A percentile compares a stretch with the other conserved stretches of the same genome.
Evolutionary conservation across 2,888 invertebrate species (phyloP).

Genomic region (Netelia melanura): DNA sequence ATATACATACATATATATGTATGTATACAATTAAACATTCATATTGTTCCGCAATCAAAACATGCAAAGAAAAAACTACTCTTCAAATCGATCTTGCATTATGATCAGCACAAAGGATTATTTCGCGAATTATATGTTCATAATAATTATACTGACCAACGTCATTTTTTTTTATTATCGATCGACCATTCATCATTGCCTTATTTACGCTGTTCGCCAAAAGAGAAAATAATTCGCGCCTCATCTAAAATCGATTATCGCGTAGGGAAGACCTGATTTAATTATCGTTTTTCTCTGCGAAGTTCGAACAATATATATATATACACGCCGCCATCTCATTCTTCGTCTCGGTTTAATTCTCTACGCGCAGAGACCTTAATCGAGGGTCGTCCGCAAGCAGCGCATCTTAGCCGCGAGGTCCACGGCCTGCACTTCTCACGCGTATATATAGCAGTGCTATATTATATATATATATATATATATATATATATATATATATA

Average conservation of each 20-base stretch:
- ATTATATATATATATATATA: conserved; percentile 4
- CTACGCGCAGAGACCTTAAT: conserved; percentile 34
- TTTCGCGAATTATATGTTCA: not conserved
- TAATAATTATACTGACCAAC: not conserved
- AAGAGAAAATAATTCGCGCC: conserved; percentile 31
- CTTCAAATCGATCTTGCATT: not conserved
- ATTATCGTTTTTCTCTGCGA: conserved; percentile 51
- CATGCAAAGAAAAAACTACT: not conserved
- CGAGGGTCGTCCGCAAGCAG: conserved; percentile 38
- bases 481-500: conserved; percentile 14
- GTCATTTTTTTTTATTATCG: not conserved
- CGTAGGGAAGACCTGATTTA: conserved; percentile 57
- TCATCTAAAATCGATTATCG: conserved; percentile 64
- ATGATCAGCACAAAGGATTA: not conserved
- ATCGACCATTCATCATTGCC: conserved; percentile 31
- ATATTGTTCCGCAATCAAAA: not conserved
- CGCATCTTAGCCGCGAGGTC: conserved; percentile 46
- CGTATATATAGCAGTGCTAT: conserved; percentile 34
- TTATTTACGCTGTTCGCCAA: conserved; percentile 27
- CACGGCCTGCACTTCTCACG: conserved; percentile 54
- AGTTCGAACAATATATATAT: conserved; percentile 15
- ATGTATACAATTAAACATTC: too few relatives aligned
- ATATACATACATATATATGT: not conserved
- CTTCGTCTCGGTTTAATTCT: conserved; percentile 40
- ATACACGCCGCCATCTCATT: conserved; percentile 32